Base-by-base conservation (phyloP, 92 coral and sea anemone species). In the Meandrina meandrites region DNA sequence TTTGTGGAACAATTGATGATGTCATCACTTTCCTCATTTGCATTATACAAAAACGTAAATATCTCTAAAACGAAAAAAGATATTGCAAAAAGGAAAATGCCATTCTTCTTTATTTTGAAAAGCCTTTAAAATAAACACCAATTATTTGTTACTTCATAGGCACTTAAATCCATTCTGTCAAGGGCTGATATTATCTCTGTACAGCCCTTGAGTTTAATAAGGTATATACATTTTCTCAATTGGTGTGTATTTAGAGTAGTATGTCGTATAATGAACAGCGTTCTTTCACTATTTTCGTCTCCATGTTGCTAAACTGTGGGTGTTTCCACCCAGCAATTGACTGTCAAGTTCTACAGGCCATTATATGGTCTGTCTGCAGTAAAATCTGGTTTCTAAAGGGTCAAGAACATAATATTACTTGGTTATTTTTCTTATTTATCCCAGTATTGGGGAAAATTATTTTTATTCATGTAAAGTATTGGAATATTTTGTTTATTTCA, bases 401-500 rank as follows among this genome's bases (percentile, higher is more conserved):
- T 27, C 31, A 66, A 66, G 71, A 66, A 66, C 71, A 66, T 66
- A 17, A 24, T 1, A 54, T 54, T 54, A 66, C 34, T 0, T 28
- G 15, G 71, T 66, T 66, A 66, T 66, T 66, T 35, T 73, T 73
- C n/a, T 17, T 73, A 18, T 37, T 73, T 73, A 34, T 73, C 48
- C 27, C 48, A 34, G 51, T 8, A 1, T 1, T 9, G 48, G 31
- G 15, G 16, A 37, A 73, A 35, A 36, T 71, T 71, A 73, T 73
- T 73, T 73, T 73, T 73, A 73, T 73, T 71, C 13, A 8, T 73
- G 78, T 73, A 73, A 73, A 73, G 15, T 73, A 73, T 40, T 73
- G 78, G 30, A 73, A 6, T 24, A 73, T 73, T 73, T 73, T 34
- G 51, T 73, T 73, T 19, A 73, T 36, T 30, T 73, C 78, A 19